A percentile compares a stretch with the other conserved stretches of the same genome.
Conservation (phyloP, 2,113 vertebrate species). For the Gallinago paraguaiae region DNA sequence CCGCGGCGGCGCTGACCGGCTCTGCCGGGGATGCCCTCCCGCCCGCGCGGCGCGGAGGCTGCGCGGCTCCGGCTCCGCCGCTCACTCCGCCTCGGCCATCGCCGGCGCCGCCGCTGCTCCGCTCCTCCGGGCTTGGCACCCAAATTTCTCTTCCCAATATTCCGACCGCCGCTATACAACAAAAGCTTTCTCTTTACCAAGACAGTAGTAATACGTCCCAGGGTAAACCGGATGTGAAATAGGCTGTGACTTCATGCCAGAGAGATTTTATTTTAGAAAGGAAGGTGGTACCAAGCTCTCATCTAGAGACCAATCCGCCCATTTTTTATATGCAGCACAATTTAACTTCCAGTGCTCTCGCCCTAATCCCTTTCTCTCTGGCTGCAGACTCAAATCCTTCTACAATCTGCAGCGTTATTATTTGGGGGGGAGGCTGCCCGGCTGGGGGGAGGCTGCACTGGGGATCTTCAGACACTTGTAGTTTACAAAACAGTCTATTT, state of each 20-base stretch:
- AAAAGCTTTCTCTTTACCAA: conserved; percentile 81
- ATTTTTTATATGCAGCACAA: conserved; percentile 93
- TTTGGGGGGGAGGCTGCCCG: neutral
- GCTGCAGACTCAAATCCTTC: conserved; percentile 85
- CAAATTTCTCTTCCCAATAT: conserved; percentile 66
- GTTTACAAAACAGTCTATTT: conserved; percentile 37
- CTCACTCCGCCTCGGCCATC: conserved; percentile 85
- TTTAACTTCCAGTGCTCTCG: conserved; percentile 90
- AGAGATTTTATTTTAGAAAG: conserved; percentile 90
- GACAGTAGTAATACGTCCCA: conserved; percentile 84
- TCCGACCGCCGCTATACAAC: conserved; percentile 75
- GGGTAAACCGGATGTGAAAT: conserved; percentile 89
- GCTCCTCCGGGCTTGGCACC: conserved; percentile 65
- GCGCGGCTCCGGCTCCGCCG: conserved; percentile 84
- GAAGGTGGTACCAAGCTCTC: conserved; percentile 88
- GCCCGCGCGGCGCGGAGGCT: conserved; percentile 73
- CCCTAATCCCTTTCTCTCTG: conserved; percentile 85
- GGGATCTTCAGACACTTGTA: conserved; percentile 9
- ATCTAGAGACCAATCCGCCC: conserved; percentile 89
- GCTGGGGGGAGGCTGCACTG: neutral
- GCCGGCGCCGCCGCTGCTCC: conserved; percentile 80
- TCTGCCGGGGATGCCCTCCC: conserved; percentile 48
- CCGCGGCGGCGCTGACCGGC: conserved; percentile 58
- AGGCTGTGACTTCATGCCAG: conserved; percentile 88
- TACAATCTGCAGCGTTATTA: conserved; percentile 78